These are phyloP conservation scores for Tenthredo livida DNA, from an alignment of 2,888 invertebrate genomes.

Conservation along the genomic window DNA sequence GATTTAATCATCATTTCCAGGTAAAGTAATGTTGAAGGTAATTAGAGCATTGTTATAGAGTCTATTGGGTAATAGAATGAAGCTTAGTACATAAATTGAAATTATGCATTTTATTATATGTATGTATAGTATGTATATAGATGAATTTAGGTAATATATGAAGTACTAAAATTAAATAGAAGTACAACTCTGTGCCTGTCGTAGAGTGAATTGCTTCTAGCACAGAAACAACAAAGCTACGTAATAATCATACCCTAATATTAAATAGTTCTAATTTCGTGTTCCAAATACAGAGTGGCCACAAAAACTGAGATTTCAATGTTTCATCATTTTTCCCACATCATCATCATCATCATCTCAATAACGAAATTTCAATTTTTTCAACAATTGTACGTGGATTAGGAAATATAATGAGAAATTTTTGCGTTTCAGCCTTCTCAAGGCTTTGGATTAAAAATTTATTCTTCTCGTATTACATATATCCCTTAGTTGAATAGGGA, in stretches of 20 bases:
- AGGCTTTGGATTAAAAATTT: constrained; percentile 57
- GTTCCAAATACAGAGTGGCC: constrained; percentile 54
- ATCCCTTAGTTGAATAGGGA: not conserved
- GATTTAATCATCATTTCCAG: not conserved
- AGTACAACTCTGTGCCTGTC: constrained; percentile 65
- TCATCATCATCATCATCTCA: not conserved
- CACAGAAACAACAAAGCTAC: constrained; percentile 59
- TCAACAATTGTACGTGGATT: not conserved
- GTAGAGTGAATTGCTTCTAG: constrained; percentile 59
- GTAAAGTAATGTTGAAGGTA: not conserved
- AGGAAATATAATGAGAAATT: not conserved
- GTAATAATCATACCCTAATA: constrained; percentile 65
- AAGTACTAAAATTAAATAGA: constrained; percentile 69
- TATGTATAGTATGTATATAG: constrained; percentile 65
- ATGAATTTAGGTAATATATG: constrained; percentile 69
- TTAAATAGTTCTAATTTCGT: constrained; percentile 70
- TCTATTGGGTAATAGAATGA: constrained; percentile 53
- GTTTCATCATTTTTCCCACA: constrained; percentile 56
- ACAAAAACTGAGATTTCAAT: constrained; percentile 55
- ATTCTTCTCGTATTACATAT: constrained; percentile 14
- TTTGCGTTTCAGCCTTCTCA: constrained; percentile 25
- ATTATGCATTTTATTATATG: constrained; percentile 73
- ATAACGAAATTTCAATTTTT: constrained; percentile 48
- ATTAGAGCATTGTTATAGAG: constrained; percentile 16
- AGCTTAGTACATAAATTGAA: constrained; percentile 66